Evolutionary conservation across 2,797 vertebrate genomes (phyloP).

Genomic region (Xiphorhynchus erythropygius): DNA sequence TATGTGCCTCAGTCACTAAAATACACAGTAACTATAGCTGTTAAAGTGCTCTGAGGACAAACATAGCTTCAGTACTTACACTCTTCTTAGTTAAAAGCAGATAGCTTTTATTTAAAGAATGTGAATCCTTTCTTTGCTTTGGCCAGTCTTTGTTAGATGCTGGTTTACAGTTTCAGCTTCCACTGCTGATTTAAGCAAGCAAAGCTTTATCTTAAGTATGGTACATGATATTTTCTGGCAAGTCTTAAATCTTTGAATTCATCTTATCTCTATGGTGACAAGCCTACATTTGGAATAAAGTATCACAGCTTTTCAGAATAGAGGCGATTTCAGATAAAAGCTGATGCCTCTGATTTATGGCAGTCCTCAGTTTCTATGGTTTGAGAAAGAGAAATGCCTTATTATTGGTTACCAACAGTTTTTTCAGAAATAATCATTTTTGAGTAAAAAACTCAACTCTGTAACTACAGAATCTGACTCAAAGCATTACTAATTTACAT

Average conservation of each 20-base stretch:
- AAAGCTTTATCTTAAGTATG: conserved; percentile 18
- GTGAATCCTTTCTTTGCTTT: conserved; percentile 18
- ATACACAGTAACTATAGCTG: neutral
- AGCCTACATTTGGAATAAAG: conserved; percentile 49
- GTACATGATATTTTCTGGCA: conserved; percentile 28
- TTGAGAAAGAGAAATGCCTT: neutral
- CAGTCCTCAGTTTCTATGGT: neutral
- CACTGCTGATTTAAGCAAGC: neutral
- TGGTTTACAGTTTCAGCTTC: neutral
- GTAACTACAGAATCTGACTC: neutral
- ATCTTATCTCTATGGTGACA: conserved; percentile 68
- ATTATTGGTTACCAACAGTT: conserved; percentile 7
- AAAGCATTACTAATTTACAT: neutral
- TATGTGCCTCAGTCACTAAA: neutral
- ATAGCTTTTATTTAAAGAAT: conserved; percentile 1
- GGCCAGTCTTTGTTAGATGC: neutral
- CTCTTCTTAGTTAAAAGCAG: neutral
- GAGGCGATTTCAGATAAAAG: conserved; percentile 20
- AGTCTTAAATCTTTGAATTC: conserved; percentile 48
- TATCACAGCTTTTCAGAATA: conserved; percentile 1
- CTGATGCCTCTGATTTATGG: neutral
- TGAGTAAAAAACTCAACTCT: neutral
- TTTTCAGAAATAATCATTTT: neutral
- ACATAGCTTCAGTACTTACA: neutral
- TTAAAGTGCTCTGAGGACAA: neutral